Percentiles rank a stretch among this genome's conserved stretches.
These are phyloP conservation scores for Epizoanthus scotinus DNA, from an alignment of 92 coral and sea anemone species.

Conservation along the genomic window DNA sequence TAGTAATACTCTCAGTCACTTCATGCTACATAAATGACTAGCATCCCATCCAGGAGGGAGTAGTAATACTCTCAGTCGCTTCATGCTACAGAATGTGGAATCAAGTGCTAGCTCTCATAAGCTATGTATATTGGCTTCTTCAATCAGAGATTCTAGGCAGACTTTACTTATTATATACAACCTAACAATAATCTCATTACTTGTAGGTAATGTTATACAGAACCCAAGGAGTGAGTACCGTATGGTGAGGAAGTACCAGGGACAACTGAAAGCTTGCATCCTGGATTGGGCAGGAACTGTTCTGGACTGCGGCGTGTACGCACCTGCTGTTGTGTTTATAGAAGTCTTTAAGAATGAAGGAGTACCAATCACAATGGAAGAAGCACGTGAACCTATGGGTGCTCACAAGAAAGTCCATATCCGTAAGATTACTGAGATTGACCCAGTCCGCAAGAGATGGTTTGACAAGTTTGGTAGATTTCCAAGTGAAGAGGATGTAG, in stretches of 20 bases:
- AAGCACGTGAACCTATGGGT: slow-evolving; percentile 99
- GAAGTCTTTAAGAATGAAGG: slow-evolving; percentile 89
- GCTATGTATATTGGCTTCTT: no score
- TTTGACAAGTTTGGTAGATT: slow-evolving; percentile 82
- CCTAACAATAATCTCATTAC: neutral
- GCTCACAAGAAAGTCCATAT: slow-evolving; percentile 94
- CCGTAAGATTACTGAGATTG: slow-evolving; percentile 76
- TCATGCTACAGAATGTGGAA: no score
- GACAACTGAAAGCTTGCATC: slow-evolving; percentile 78
- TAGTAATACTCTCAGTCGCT: no score
- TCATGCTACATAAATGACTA: no score
- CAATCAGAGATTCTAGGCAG: no score
- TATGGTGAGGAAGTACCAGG: slow-evolving; percentile 89
- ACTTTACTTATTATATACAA: no score
- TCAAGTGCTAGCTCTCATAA: no score
- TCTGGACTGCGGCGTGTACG: slow-evolving; percentile 91
- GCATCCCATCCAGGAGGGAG: no score
- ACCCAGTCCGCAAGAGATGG: slow-evolving; percentile 90
- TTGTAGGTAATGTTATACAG: slow-evolving; percentile 64
- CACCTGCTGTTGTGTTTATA: slow-evolving; percentile 86
- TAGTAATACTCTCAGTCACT: no score
- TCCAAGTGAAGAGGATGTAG: slow-evolving; percentile 88
- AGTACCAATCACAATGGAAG: slow-evolving; percentile 94
- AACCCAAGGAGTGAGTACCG: slow-evolving; percentile 93
- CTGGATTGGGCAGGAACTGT: slow-evolving; percentile 98